phyloP scores from a whole-genome alignment of 2,113 vertebrate species.

The Embiotoca jacksoni region DNA sequence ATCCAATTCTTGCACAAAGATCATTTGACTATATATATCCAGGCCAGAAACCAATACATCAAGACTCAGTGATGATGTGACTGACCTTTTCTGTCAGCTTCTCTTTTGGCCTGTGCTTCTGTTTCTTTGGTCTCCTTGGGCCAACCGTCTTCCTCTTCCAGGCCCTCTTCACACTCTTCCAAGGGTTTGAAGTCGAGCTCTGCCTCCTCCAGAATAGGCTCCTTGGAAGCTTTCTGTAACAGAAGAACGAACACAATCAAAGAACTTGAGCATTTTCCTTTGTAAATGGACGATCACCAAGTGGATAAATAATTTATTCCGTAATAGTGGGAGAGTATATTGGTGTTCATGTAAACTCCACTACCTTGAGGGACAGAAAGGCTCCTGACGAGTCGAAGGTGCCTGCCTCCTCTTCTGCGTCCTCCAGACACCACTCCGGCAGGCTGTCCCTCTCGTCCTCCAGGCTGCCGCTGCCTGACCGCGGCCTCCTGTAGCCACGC shows the following conservation, averaged over 20 bases:
- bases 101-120: constrained; percentile 83
- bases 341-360: background rate
- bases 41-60: too few species aligned
- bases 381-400: constrained; percentile 98
- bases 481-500: constrained; percentile 91
- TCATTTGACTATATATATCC: too few species aligned
- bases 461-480: constrained; percentile 93
- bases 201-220: constrained; percentile 95
- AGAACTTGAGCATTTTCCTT: background rate
- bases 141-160: constrained; percentile 90
- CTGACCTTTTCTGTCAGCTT: constrained; percentile 81
- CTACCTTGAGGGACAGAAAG: constrained; percentile 91
- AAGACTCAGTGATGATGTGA: too few species aligned
- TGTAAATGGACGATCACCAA: background rate
- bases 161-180: constrained; percentile 91
- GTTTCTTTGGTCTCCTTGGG: constrained; percentile 93
- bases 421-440: constrained; percentile 98
- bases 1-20: too few species aligned
- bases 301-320: background rate
- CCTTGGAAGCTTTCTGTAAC: constrained; percentile 94
- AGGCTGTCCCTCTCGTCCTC: constrained; percentile 96
- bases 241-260: background rate
- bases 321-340: background rate
- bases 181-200: constrained; percentile 95
- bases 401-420: constrained; percentile 97